A percentile compares a stretch with the other conserved stretches of the same genome.
Evolutionary conservation across 2,888 invertebrate genomes (phyloP).

Genomic region (Amiota mariae): DNA sequence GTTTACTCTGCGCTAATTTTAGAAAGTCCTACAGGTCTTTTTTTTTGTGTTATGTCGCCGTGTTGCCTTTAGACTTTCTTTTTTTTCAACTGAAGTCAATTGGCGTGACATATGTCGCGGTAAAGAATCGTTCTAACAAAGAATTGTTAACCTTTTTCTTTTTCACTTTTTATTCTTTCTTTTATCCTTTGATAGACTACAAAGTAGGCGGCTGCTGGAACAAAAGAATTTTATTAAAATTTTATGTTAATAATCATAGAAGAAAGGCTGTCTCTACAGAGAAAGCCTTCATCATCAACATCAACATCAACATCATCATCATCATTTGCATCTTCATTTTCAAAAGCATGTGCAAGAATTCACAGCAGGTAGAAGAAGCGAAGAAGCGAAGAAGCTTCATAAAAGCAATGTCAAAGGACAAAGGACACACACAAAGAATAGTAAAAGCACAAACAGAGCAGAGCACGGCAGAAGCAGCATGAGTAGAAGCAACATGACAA

Average conservation of each 20-base stretch:
- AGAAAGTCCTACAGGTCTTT: constrained; percentile 16
- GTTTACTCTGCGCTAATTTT: constrained; percentile 32
- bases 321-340: neutral
- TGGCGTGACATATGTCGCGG: too few relatives aligned
- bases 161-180: too few relatives aligned
- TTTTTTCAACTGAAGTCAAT: too few relatives aligned
- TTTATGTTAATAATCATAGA: too few relatives aligned
- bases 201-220: too few relatives aligned
- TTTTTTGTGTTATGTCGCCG: neutral
- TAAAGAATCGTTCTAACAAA: too few relatives aligned
- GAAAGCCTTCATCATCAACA: neutral
- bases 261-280: too few relatives aligned
- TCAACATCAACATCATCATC: neutral
- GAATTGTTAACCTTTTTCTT: too few relatives aligned
- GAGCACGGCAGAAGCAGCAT: neutral
- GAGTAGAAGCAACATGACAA: too few relatives aligned
- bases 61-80: neutral
- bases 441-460: constrained; percentile 5
- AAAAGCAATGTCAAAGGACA: constrained; percentile 1
- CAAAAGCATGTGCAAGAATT: neutral
- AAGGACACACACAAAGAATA: constrained; percentile 3
- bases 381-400: neutral
- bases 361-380: neutral
- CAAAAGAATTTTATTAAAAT: too few relatives aligned
- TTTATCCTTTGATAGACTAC: too few relatives aligned